Evolutionary conservation across 2,888 invertebrate genomes (phyloP), one percentile per base, ranked within the genome.

Genomic region (Argynnis bischoffii): DNA sequence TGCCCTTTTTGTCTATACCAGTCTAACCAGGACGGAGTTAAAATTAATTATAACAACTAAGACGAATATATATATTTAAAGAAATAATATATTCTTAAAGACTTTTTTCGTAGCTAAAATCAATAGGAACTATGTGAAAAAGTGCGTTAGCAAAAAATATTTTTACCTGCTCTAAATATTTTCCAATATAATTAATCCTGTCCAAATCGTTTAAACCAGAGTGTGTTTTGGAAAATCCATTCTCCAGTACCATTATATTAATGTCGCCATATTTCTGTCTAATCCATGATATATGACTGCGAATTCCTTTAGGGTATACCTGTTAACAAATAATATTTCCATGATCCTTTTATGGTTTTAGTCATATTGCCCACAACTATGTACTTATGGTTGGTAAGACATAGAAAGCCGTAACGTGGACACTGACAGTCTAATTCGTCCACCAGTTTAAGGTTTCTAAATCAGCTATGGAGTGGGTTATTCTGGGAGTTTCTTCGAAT

Each of bases 181-280:
- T 72, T 50, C 70, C 77, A 11, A 77, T 77, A 59, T 75, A 84
- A 0, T 75, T 41, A 0, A 80, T 56, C 6, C 88, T 72, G 1
- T 73, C 76, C 0, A 72, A 21, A 55, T 90, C 91, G 15, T 83
- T 71, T 0, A 87, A 69, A 2, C 77, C 76, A 0, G 72, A 77
- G 0, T 67, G 72, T 0, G 74, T 74, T 0, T 69, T 70, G 0
- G 86, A 75, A 65, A 79, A 86, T 0, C 93, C 93, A 66, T 92
- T 93, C 75, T 94, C 94, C 0, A 88, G 87, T 41, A 93, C 84
- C 55, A 89, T 61, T 13, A 92, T 79, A 35, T 84, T 78, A 11
- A 85, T 31, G 14, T 83, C 86, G 0, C 86, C 86, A 69, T 91
- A 94, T 48, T 81, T 77, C 16, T 86, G 70, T 72, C 87, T 90